Evolutionary conservation across 2,113 vertebrate genomes (phyloP), one percentile per base, ranked within the genome.

Genomic region (Pogona vitticeps): DNA sequence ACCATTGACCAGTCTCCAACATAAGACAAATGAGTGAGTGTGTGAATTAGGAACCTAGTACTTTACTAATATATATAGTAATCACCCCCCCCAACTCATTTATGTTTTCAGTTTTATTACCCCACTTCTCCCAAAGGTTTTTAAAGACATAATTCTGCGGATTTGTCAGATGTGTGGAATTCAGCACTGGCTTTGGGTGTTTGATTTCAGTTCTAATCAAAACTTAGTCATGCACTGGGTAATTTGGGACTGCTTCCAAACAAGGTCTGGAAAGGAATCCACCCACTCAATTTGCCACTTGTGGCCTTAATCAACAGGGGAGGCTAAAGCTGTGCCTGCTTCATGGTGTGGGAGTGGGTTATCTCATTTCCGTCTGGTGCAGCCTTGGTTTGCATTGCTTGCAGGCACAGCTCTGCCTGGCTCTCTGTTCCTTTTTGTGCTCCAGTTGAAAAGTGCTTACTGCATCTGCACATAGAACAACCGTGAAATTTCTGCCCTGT

Each of bases 221-320:
- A 90, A 31, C 73, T 80, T 84, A 84, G 84, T 85, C 0, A 2
- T 0, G 21, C 78, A 68, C 14, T 71, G 78, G 46, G 1, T 88
- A 59, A 87, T 80, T 93, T 67, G 28, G 65, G 4, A 72, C 9
- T 84, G 21, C 72, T 90, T 86, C 31, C 81, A 88, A 72, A 31
- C 76, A 52, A 40, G 75, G 3, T 28, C 38, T 46, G 36, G n/a
- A 71, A 31, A 90, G 85, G 28, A 33, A 36, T 56, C 21, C 52
- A 5, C 56, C 63, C 67, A 10, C 0, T 6, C 28, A 36, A 21
- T 59, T 88, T 88, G 70, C n/a, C 84, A 58, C 76, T 87, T 82
- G 20, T 85, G 17, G 2, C 67, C 15, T 23, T 89, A 90, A 85
- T 36, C 83, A 42, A 73, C 75, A 85, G 56, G 83, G 77, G 87